Percentiles rank a stretch among this genome's conserved stretches.
These are phyloP conservation scores for Propithecus coquereli DNA, from an alignment of 2,113 vertebrate genomes.

Conservation along the genomic window DNA sequence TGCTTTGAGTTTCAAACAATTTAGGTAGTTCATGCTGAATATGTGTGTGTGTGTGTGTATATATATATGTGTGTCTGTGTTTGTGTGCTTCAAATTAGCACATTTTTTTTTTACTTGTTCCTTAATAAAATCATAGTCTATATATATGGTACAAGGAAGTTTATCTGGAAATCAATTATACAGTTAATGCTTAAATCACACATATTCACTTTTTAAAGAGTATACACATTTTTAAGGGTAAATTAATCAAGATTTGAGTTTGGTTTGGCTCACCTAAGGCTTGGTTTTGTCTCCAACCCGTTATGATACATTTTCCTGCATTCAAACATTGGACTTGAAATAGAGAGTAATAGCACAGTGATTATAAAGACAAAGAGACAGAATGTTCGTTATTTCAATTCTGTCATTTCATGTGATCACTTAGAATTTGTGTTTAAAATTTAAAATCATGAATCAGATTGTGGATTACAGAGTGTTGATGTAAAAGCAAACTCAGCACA, in stretches of 20 bases:
- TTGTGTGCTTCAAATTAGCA: not conserved
- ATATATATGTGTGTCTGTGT: rapidly evolving
- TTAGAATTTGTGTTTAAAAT: not conserved
- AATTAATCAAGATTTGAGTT: not conserved
- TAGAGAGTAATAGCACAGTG: not conserved
- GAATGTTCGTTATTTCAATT: not conserved
- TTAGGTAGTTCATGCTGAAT: too few species aligned
- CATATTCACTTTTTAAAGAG: not conserved
- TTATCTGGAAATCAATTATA: not conserved
- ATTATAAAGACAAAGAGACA: not conserved
- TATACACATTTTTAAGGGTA: not conserved
- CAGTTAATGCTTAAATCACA: not conserved
- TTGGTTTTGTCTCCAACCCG: not conserved
- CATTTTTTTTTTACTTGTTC: not conserved
- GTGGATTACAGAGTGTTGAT: not conserved
- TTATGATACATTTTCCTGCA: not conserved
- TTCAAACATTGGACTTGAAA: not conserved
- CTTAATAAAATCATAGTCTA: not conserved
- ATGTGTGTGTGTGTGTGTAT: rapidly evolving
- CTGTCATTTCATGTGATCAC: not conserved
- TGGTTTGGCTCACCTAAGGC: not conserved
- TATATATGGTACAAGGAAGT: not conserved
- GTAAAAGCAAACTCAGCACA: too few species aligned
- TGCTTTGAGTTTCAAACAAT: not conserved
- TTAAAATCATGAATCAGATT: not conserved